These are phyloP conservation scores for Poecilia gillii DNA, from an alignment of 2,797 vertebrate species.

Conservation along the genomic window DNA sequence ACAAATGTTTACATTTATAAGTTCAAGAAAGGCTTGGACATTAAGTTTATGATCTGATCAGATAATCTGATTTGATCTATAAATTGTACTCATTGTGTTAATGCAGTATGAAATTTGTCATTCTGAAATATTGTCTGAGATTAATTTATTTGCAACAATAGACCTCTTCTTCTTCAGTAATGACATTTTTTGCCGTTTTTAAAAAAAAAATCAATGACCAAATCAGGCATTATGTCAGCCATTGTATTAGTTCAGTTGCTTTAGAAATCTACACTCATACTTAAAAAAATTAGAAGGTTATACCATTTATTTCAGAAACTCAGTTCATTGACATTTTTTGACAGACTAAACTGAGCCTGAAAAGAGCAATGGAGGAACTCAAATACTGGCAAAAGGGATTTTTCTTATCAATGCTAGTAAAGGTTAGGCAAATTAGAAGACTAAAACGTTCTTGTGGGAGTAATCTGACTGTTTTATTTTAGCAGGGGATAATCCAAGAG, in stretches of 20 bases:
- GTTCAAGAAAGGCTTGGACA: neutral
- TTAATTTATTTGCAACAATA: neutral
- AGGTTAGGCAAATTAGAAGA: constrained; percentile 67
- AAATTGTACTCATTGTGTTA: neutral
- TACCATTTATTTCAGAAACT: neutral
- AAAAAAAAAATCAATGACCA: too few species aligned
- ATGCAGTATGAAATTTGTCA: neutral
- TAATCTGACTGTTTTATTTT: constrained; percentile 77
- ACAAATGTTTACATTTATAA: neutral
- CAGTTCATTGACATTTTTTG: neutral
- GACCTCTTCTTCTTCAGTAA: neutral
- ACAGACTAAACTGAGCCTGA: neutral
- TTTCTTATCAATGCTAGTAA: constrained; percentile 54
- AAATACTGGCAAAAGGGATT: constrained; percentile 12
- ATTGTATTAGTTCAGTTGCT: neutral
- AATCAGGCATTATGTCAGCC: neutral
- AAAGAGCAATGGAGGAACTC: neutral
- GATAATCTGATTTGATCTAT: neutral
- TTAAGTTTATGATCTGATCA: neutral
- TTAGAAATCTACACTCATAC: neutral
- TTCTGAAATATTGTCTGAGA: neutral
- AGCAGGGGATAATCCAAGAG: constrained; percentile 75
- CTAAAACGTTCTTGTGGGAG: constrained; percentile 58
- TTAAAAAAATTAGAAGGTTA: neutral
- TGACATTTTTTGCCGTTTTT: neutral